Conservation (phyloP, 1,140 invertebrate species). For the Drosophila sp. region DNA sequence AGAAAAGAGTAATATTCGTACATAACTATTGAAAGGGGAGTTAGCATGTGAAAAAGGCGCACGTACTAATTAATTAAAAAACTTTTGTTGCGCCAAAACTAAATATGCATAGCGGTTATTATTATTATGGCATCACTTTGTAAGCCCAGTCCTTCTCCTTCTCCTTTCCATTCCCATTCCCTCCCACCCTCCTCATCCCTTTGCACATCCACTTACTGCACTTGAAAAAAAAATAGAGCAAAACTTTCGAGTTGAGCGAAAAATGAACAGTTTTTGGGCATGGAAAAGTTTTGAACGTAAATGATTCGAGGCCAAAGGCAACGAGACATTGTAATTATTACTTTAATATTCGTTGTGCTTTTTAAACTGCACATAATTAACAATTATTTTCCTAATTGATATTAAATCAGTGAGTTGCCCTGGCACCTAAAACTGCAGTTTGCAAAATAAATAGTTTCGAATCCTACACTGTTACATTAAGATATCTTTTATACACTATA, state of each 20-base stretch:
- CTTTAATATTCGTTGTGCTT: too few relatives aligned
- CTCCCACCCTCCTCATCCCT: not conserved
- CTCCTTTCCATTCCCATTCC: not conserved
- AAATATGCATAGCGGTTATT: conserved; percentile 74
- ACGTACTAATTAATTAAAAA: conserved; percentile 82
- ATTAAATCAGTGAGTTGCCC: too few relatives aligned
- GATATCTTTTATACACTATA: too few relatives aligned
- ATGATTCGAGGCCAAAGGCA: not conserved
- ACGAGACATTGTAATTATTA: not conserved
- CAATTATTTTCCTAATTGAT: too few relatives aligned
- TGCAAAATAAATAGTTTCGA: too few relatives aligned
- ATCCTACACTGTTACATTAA: too few relatives aligned
- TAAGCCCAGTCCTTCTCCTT: conserved; percentile 14
- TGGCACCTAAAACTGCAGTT: too few relatives aligned
- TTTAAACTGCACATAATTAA: too few relatives aligned
- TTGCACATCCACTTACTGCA: not conserved
- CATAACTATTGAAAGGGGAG: conserved; percentile 41
- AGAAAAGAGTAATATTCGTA: conserved; percentile 15
- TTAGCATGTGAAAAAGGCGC: not conserved
- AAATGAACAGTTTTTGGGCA: conserved; percentile 45
- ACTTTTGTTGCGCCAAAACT: conserved; percentile 67
- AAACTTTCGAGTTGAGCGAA: conserved; percentile 36
- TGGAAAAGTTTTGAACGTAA: conserved; percentile 35
- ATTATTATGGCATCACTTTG: conserved; percentile 58
- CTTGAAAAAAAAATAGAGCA: conserved; percentile 3